phyloP scores from a whole-genome alignment of 1,140 invertebrate species.

The Pollicipes pollicipes region DNA sequence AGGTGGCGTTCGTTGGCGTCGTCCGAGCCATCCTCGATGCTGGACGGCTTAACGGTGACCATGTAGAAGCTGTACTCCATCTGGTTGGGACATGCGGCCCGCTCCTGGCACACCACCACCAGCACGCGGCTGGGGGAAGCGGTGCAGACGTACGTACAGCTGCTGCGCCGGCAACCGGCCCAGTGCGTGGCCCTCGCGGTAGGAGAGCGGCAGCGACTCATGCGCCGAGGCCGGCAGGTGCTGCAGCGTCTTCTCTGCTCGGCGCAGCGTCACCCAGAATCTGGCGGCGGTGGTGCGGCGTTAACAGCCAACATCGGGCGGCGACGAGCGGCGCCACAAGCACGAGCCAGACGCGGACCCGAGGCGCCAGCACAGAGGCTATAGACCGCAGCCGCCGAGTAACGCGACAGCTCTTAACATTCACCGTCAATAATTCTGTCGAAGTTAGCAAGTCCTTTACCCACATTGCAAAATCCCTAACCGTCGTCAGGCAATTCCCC shows the following conservation, averaged over 20 bases:
- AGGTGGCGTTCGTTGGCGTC: constrained; percentile 48
- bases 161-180: constrained; percentile 16
- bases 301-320: too few relatives aligned
- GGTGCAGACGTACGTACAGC: constrained; percentile 19
- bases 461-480: too few relatives aligned
- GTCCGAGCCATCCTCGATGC: constrained; percentile 59
- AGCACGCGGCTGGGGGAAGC: constrained; percentile 17
- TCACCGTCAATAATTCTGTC: too few relatives aligned
- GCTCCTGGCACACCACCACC: constrained; percentile 62
- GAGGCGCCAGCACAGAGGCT: too few relatives aligned
- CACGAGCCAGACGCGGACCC: too few relatives aligned
- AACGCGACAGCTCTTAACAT: too few relatives aligned
- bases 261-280: constrained; percentile 72
- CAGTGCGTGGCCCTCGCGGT: constrained; percentile 34
- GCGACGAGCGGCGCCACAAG: too few relatives aligned
- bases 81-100: constrained; percentile 49
- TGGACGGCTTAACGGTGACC: constrained; percentile 58
- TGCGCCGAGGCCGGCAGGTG: constrained; percentile 73
- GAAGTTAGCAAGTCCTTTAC: too few relatives aligned
- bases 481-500: too few relatives aligned
- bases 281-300: background rate
- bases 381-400: too few relatives aligned
- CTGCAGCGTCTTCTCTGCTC: constrained; percentile 86
- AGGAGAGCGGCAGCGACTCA: constrained; percentile 60
- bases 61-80: constrained; percentile 73